phyloP scores from a whole-genome alignment of 2,888 invertebrate genomes.

The Pristionchus japonicus region DNA sequence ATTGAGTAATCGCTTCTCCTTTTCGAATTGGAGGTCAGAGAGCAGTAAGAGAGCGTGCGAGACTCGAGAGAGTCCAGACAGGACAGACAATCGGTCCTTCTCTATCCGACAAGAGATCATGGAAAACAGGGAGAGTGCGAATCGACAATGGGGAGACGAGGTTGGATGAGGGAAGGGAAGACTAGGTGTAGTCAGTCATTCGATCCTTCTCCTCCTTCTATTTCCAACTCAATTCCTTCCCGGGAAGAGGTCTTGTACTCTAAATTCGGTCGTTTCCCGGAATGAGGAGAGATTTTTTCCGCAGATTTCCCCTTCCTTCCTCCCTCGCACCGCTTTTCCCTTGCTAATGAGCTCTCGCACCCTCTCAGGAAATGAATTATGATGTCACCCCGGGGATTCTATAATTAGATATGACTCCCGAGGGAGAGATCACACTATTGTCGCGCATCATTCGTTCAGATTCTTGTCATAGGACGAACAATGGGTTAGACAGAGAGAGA shows the following conservation, averaged over 20 bases:
- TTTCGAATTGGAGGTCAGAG: neutral
- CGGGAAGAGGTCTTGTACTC: neutral
- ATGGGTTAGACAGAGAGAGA: neutral
- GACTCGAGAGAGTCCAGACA: neutral
- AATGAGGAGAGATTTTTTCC: neutral
- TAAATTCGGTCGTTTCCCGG: neutral
- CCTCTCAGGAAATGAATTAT: neutral
- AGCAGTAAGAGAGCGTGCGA: neutral
- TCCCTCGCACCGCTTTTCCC: neutral
- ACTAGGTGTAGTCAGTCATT: neutral
- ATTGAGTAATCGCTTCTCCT: neutral
- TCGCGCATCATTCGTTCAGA: neutral
- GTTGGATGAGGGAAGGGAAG: neutral
- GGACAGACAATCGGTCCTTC: no score
- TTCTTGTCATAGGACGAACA: neutral
- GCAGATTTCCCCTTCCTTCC: neutral
- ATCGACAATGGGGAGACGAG: neutral
- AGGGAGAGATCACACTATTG: neutral
- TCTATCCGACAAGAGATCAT: no score
- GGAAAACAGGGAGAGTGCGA: no score
- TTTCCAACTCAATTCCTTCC: slow-evolving; percentile 3
- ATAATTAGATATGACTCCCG: neutral
- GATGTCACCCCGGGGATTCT: neutral
- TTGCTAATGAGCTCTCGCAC: neutral
- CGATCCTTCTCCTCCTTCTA: neutral